Conservation (phyloP, 1,140 invertebrate genomes). For the Pseudomyrmex dendroicus region DNA sequence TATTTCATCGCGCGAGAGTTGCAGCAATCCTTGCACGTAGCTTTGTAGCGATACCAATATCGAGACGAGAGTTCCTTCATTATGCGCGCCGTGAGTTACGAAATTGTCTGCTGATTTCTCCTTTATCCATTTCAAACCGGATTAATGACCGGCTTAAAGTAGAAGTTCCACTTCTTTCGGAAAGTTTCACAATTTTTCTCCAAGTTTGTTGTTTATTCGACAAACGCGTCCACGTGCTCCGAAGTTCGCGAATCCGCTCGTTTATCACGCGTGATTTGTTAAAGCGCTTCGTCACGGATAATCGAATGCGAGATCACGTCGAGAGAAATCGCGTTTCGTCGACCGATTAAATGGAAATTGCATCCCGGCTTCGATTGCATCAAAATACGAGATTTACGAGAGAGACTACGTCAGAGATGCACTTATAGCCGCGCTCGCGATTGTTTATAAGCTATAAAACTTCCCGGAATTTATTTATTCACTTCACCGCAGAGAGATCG, state of each 20-base stretch:
- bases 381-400: background rate
- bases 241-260: background rate
- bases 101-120: slow-evolving; percentile 25
- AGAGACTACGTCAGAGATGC: slow-evolving; percentile 10
- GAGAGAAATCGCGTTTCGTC: background rate
- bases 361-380: background rate
- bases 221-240: slow-evolving; percentile 28
- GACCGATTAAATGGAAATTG: background rate
- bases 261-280: slow-evolving; percentile 8
- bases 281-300: background rate
- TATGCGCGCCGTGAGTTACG: background rate
- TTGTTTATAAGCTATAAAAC: slow-evolving; percentile 39
- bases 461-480: slow-evolving; percentile 42
- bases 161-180: background rate
- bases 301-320: background rate
- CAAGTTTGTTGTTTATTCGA: slow-evolving; percentile 23
- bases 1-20: slow-evolving; percentile 49
- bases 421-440: background rate
- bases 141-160: background rate
- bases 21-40: slow-evolving; percentile 11
- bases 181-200: background rate
- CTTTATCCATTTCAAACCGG: slow-evolving; percentile 6
- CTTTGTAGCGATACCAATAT: background rate
- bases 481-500: background rate
- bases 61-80: background rate